Percentiles rank a stretch among this genome's conserved stretches.
These are phyloP conservation scores for Bothrops alternatus DNA, from an alignment of 2,797 vertebrate species.

Conservation along the genomic window DNA sequence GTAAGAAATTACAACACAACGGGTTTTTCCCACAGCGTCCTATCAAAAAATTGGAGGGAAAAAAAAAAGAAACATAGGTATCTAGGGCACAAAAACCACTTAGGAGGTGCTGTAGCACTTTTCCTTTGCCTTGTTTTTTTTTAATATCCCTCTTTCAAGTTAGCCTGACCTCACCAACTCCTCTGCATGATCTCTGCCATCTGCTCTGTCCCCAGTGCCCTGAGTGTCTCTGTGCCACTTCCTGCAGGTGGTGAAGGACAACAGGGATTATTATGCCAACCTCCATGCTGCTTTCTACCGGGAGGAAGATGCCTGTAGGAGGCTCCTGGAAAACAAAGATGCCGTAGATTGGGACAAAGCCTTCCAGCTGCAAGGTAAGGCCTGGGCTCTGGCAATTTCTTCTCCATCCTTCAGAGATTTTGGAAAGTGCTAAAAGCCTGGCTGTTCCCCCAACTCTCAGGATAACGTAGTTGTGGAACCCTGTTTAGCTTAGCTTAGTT, in stretches of 20 bases:
- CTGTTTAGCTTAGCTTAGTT: neutral
- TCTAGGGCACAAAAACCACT: neutral
- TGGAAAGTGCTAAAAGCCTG: too few species aligned
- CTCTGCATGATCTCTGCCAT: neutral
- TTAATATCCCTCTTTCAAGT: neutral
- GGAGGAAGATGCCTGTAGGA: neutral
- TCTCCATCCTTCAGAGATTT: neutral
- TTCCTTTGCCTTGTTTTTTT: neutral
- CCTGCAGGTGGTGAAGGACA: neutral
- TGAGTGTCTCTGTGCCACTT: neutral
- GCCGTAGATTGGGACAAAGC: neutral
- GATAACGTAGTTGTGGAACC: neutral
- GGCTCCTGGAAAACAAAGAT: neutral
- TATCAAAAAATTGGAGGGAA: neutral
- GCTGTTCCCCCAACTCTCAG: too few species aligned
- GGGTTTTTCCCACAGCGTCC: neutral
- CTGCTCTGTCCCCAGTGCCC: neutral
- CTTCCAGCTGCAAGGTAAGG: neutral
- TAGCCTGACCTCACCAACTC: neutral
- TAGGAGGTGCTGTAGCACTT: neutral
- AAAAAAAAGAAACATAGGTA: neutral
- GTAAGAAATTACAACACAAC: neutral
- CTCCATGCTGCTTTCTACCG: neutral
- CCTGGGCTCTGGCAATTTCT: neutral
- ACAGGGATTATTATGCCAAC: neutral